Percentiles rank a stretch among this genome's conserved stretches.
phyloP scores from a whole-genome alignment of 2,888 invertebrate genomes.

The Drosophila picticornis region DNA sequence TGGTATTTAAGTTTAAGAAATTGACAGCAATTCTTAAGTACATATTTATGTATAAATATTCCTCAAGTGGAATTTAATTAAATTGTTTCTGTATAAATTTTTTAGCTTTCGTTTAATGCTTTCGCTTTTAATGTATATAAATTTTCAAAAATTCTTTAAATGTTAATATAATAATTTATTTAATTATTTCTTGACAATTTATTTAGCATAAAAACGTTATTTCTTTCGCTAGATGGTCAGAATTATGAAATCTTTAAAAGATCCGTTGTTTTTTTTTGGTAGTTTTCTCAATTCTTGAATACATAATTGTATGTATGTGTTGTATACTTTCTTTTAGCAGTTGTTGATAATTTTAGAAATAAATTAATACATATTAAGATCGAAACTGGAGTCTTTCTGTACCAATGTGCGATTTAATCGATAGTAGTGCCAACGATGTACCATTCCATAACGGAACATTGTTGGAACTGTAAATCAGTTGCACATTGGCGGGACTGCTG shows the following conservation, averaged over 20 bases:
- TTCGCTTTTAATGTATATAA: constrained; percentile 45
- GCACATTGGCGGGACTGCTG: background rate
- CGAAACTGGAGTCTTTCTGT: background rate
- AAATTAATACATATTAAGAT: background rate
- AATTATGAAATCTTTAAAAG: constrained; percentile 19
- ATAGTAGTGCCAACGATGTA: background rate
- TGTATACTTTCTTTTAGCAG: constrained; percentile 8
- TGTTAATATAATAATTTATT: constrained; percentile 36
- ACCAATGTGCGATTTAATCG: background rate
- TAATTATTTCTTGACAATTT: constrained; percentile 33
- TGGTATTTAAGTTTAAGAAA: constrained; percentile 60
- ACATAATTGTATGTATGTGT: constrained; percentile 17
- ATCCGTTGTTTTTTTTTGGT: background rate
- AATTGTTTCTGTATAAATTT: constrained; percentile 44
- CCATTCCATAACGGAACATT: background rate
- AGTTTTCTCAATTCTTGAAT: constrained; percentile 26
- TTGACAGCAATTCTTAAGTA: constrained; percentile 63
- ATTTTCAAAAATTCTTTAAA: constrained; percentile 56
- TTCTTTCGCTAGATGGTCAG: constrained; percentile 28
- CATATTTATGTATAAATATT: constrained; percentile 34
- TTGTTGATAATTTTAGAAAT: constrained; percentile 3
- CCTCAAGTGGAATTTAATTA: constrained; percentile 5
- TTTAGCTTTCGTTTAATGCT: constrained; percentile 15
- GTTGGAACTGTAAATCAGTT: background rate
- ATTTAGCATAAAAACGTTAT: constrained; percentile 25